A percentile compares a stretch with the other conserved stretches of the same genome.
Evolutionary conservation across 2,888 invertebrate genomes (phyloP).

Genomic region (Temnothorax unifasciatus): DNA sequence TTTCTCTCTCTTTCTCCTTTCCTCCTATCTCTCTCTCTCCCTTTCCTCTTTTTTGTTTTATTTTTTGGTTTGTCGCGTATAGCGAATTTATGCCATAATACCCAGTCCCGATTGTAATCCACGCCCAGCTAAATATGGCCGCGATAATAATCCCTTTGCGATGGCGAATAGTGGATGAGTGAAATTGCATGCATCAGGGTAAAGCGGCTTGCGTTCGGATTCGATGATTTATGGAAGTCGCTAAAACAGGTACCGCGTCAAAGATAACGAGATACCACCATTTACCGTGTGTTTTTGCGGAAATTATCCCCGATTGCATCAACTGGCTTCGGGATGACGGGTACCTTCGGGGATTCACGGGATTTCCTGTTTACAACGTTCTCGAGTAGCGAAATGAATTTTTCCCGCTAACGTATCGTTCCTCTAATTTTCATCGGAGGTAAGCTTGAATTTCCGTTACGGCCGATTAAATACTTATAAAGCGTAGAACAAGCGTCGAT

Average conservation of each 20-base stretch:
- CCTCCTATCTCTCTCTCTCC: neutral
- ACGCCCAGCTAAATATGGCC: slow-evolving; percentile 55
- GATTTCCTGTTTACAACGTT: slow-evolving; percentile 22
- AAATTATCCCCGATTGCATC: slow-evolving; percentile 25
- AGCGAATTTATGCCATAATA: slow-evolving; percentile 68
- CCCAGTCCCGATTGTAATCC: slow-evolving; percentile 62
- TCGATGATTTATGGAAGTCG: slow-evolving; percentile 46
- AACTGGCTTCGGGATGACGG: neutral
- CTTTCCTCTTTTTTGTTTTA: slow-evolving; percentile 9
- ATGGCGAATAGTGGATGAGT: slow-evolving; percentile 44
- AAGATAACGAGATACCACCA: slow-evolving; percentile 27
- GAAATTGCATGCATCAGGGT: slow-evolving; percentile 46
- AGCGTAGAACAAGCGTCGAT: neutral
- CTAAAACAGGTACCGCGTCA: slow-evolving; percentile 5
- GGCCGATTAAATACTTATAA: slow-evolving; percentile 12
- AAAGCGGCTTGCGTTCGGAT: slow-evolving; percentile 42
- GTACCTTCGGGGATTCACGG: slow-evolving; percentile 20
- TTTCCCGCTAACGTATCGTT: slow-evolving; percentile 7
- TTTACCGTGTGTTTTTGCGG: slow-evolving; percentile 33
- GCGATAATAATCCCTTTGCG: slow-evolving; percentile 54
- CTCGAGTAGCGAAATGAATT: slow-evolving; percentile 16
- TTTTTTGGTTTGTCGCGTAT: slow-evolving; percentile 55
- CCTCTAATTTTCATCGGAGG: neutral
- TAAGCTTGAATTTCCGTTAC: slow-evolving; percentile 19
- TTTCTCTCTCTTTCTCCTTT: slow-evolving; percentile 38